These are phyloP conservation scores for Apistogramma diplotaenia DNA, from an alignment of 2,113 vertebrate genomes.

Conservation along the genomic window DNA sequence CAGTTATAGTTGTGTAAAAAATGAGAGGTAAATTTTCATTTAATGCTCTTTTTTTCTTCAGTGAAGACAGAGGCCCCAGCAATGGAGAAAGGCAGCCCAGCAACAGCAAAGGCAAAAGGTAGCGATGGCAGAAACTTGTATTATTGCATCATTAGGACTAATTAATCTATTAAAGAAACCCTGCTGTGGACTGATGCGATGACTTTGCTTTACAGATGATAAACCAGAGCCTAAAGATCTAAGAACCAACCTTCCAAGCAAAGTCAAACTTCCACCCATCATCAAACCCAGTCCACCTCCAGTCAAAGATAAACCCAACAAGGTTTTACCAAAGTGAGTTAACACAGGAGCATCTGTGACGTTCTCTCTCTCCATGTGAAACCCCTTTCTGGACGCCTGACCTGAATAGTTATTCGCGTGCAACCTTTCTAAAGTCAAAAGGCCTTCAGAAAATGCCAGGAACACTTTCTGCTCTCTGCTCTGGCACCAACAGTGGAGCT, in stretches of 20 bases:
- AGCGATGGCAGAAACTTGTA: not conserved
- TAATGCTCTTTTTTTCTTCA: conserved; percentile 1
- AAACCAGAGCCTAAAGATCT: conserved; percentile 73
- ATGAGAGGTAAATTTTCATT: not conserved
- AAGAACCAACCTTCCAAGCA: conserved; percentile 71
- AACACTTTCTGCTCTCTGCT: conserved; percentile 43
- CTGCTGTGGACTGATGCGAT: not conserved
- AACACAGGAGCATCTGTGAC: not conserved
- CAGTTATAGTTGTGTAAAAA: not conserved
- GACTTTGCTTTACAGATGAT: conserved; percentile 62
- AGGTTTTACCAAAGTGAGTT: conserved; percentile 65
- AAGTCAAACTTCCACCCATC: conserved; percentile 72
- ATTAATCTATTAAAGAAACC: not conserved
- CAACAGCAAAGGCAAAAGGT: conserved; percentile 67
- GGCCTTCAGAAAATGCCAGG: conserved; percentile 49
- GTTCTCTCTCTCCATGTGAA: not conserved
- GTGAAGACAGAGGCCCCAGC: conserved; percentile 48
- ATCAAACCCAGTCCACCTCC: conserved; percentile 66
- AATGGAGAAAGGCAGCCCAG: conserved; percentile 70
- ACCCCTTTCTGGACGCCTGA: not conserved
- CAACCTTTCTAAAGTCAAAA: conserved; percentile 34
- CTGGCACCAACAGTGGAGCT: conserved; percentile 32
- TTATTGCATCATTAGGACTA: not conserved
- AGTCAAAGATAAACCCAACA: conserved; percentile 74
- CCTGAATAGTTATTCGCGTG: conserved; percentile 29